Conservation (phyloP, 1,140 invertebrate genomes). For the Brachionus sp. region DNA sequence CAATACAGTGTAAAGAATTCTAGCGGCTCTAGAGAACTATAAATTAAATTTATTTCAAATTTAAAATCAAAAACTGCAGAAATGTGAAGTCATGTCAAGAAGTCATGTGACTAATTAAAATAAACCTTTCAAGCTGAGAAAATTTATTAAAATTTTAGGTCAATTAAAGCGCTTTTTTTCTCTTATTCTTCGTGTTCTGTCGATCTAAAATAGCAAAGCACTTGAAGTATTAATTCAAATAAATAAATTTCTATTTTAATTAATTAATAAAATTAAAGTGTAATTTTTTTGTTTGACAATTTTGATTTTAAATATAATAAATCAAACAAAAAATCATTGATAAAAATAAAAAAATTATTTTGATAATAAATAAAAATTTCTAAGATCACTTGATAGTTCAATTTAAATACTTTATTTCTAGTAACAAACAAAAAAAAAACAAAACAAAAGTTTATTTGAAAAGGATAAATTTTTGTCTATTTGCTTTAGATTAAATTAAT, state of each 20-base stretch:
- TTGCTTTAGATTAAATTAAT: neutral
- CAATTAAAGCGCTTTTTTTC: neutral
- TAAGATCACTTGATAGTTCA: neutral
- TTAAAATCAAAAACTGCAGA: conserved; percentile 9
- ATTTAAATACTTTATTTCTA: neutral
- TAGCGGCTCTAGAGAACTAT: neutral
- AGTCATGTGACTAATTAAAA: conserved; percentile 6
- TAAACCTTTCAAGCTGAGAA: neutral
- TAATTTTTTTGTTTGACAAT: too few species aligned
- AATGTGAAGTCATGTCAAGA: conserved; percentile 20
- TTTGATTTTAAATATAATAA: neutral
- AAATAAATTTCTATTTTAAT: too few species aligned
- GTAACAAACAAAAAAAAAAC: neutral
- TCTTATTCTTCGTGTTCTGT: neutral
- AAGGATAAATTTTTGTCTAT: neutral
- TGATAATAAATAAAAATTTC: neutral
- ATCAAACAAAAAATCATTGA: neutral
- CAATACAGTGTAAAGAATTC: neutral
- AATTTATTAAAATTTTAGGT: neutral
- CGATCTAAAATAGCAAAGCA: too few species aligned
- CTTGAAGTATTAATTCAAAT: too few species aligned
- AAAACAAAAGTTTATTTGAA: neutral
- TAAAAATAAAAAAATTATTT: neutral
- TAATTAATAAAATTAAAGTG: too few species aligned
- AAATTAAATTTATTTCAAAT: too few species aligned